Percentiles rank a stretch among this genome's conserved stretches.
Evolutionary conservation across 2,888 invertebrate genomes (phyloP).

Genomic region (Zygogramma bicolorata): DNA sequence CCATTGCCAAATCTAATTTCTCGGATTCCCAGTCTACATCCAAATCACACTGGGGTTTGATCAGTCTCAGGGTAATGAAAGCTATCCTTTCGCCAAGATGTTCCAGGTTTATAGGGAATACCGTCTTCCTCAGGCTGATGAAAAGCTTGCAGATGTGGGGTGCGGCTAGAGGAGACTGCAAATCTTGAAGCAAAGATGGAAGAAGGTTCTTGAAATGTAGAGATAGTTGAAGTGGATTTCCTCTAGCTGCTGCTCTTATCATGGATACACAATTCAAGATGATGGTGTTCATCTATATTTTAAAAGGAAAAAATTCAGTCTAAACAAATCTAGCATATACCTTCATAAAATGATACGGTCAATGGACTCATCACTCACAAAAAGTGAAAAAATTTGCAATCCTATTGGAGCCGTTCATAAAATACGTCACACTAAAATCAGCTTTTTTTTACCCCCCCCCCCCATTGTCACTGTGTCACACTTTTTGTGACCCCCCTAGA

Average conservation of each 20-base stretch:
- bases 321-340: not conserved
- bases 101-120: conserved; percentile 67
- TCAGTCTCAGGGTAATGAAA: conserved; percentile 78
- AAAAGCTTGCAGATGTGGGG: conserved; percentile 74
- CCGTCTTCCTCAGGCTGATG: conserved; percentile 71
- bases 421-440: no score
- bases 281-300: conserved; percentile 63
- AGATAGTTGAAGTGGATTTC: conserved; percentile 69
- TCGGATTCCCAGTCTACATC: conserved; percentile 83
- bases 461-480: no score
- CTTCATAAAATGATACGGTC: no score
- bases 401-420: no score
- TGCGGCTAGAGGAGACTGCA: conserved; percentile 84
- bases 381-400: no score
- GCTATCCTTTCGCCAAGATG: conserved; percentile 74
- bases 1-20: conserved; percentile 72
- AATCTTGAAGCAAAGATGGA: conserved; percentile 71
- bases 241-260: conserved; percentile 69
- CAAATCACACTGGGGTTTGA: conserved; percentile 85
- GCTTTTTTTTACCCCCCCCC: no score
- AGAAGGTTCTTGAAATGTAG: conserved; percentile 72
- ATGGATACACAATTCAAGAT: conserved; percentile 68
- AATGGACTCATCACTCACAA: no score
- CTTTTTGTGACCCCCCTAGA: no score
- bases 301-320: not conserved